Conservation (phyloP, 1,140 invertebrate genomes). For the Euglossa dilemma region DNA sequence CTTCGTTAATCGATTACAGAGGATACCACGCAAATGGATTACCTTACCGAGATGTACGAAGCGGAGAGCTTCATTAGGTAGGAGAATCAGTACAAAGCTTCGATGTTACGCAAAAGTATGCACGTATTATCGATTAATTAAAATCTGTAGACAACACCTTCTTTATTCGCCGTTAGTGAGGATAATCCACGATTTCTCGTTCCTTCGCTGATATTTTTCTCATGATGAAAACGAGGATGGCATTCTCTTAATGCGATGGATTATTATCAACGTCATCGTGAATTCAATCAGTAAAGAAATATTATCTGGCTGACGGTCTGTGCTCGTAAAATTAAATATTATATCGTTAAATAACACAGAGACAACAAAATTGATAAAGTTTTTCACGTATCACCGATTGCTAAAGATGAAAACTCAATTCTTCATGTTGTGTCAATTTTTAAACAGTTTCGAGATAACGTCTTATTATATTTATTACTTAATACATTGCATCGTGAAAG, state of each 20-base stretch:
- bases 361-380: neutral
- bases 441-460: neutral
- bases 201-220: slow-evolving; percentile 23
- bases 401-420: slow-evolving; percentile 4
- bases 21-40: slow-evolving; percentile 32
- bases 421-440: neutral
- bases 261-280: slow-evolving; percentile 41
- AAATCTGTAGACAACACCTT: too few relatives aligned
- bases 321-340: neutral
- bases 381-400: neutral
- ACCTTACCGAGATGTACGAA: slow-evolving; percentile 23
- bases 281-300: slow-evolving; percentile 25
- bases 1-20: slow-evolving; percentile 63
- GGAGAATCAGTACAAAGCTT: slow-evolving; percentile 35
- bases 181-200: slow-evolving; percentile 55
- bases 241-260: slow-evolving; percentile 23
- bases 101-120: neutral
- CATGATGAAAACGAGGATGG: slow-evolving; percentile 10
- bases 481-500: too few relatives aligned
- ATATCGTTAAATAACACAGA: neutral
- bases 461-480: neutral
- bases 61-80: neutral
- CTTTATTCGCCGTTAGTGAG: too few relatives aligned
- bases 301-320: slow-evolving; percentile 8
- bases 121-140: neutral